A percentile compares a stretch with the other conserved stretches of the same genome.
These are phyloP conservation scores for Amphiprion percula DNA, from an alignment of 2,113 vertebrate genomes.

Conservation along the genomic window DNA sequence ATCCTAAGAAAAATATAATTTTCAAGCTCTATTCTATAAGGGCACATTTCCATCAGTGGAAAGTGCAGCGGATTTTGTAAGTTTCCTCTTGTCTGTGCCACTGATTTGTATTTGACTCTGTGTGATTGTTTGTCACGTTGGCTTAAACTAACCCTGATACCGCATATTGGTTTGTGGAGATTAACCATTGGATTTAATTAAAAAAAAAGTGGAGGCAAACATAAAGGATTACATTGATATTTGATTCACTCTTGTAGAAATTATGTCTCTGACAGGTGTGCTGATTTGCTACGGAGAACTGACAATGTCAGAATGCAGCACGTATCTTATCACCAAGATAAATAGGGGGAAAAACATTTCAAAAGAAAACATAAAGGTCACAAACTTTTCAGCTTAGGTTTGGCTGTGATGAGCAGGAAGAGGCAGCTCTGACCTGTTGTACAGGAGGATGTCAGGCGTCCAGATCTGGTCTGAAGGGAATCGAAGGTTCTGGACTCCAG, in stretches of 20 bases:
- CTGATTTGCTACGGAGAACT: conserved; percentile 11
- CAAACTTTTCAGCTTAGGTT: background rate
- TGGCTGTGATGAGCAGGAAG: background rate
- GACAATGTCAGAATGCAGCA: background rate
- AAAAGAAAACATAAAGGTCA: background rate
- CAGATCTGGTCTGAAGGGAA: conserved; percentile 91
- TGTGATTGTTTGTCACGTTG: conserved; percentile 30
- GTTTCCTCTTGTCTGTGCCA: background rate
- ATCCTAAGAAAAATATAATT: no score
- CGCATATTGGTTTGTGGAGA: conserved; percentile 25
- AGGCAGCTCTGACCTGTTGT: conserved; percentile 88
- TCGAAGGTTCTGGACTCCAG: conserved; percentile 89
- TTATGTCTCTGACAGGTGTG: conserved; percentile 10
- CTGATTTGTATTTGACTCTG: conserved; percentile 14
- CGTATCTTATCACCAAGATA: background rate
- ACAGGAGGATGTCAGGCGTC: conserved; percentile 92
- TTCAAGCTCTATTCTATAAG: no score
- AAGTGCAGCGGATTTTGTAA: background rate
- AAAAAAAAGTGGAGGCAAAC: background rate
- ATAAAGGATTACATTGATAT: conserved; percentile 28
- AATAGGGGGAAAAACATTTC: background rate
- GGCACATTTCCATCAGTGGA: background rate
- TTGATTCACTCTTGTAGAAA: conserved; percentile 21
- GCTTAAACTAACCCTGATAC: conserved; percentile 19
- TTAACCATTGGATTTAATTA: conserved; percentile 30